Percentiles rank a stretch among this genome's conserved stretches.
phyloP scores from a whole-genome alignment of 2,113 vertebrate genomes.

The Sebastes schlegelii region DNA sequence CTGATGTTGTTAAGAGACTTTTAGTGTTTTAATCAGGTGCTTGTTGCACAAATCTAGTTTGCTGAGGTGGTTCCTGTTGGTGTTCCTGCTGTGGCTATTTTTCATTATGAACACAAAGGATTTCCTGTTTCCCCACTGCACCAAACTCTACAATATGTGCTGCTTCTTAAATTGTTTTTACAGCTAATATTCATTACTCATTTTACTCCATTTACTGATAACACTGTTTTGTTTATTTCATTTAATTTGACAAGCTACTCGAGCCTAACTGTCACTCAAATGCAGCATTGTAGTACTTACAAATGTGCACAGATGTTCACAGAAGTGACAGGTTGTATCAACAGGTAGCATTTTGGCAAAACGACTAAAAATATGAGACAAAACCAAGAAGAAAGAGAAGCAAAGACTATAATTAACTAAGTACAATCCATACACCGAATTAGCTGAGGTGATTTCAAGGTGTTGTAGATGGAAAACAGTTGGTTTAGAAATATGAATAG shows the following conservation, averaged over 20 bases:
- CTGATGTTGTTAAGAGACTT: constrained; percentile 8
- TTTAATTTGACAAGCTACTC: constrained; percentile 1
- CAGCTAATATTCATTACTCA: neutral
- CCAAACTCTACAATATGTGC: neutral
- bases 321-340: neutral
- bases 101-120: constrained; percentile 4
- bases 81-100: constrained; percentile 8
- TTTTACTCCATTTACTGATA: neutral
- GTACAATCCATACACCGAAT: neutral
- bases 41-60: neutral
- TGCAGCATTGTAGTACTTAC: neutral
- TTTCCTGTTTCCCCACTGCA: neutral
- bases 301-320: neutral
- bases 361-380: neutral
- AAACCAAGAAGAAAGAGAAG: neutral
- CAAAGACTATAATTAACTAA: neutral
- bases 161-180: neutral
- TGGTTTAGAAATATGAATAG: constrained; percentile 20
- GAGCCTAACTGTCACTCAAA: neutral
- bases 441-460: constrained; percentile 19
- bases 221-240: neutral
- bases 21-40: constrained; percentile 15
- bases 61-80: neutral
- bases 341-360: neutral
- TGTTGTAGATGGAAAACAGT: constrained; percentile 6